Base-by-base conservation (phyloP, 2,113 vertebrate species). In the Corydoras sp. region DNA sequence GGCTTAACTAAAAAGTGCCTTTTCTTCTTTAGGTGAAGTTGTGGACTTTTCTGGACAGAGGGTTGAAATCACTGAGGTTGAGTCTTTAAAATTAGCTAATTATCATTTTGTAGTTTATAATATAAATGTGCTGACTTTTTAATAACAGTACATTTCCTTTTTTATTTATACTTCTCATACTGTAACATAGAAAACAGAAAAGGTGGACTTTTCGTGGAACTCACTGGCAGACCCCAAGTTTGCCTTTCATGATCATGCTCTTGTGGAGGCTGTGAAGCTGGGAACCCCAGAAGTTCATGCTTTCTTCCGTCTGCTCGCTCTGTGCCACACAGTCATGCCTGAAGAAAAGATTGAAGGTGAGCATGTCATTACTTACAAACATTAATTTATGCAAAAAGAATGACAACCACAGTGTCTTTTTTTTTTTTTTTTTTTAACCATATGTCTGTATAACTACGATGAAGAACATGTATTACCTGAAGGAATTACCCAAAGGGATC, bases 251-350 rank as follows among this genome's bases (percentile, higher is more conserved):
- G 96, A 99, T 83, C 84, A 89, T 15, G 89, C 81, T 58, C 86
- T 99, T 83, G 82, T 91, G 29, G 92, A 95, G 75, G 90, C 88
- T 0, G 89, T 98, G 80, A 92, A 82, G 78, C 65, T 53, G 6
- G 83, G 71, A 9, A 89, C 92, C 60, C 54, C 0, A 0, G 77
- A 87, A 0, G 91, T 89, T 0, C 90, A 90, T 48, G 73, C 79
- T n/a, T 98, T 98, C 83, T 96, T 98, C 83, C 89, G 93, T 2
- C 83, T 95, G 59, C 89, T 99, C 68, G 91, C 95, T 0, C 79
- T 99, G 9, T 98, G 96, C 69, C 95, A 98, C 82, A 98, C 95
- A 0, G 95, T 98, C 77, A 98, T 98, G 91, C 82, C 93, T 0
- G 95, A 97, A 74, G 94, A 98, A 73, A 96, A 95, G 81, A 87